Base-by-base conservation (phyloP, 2,888 invertebrate species). In the Epiblema foenella region DNA sequence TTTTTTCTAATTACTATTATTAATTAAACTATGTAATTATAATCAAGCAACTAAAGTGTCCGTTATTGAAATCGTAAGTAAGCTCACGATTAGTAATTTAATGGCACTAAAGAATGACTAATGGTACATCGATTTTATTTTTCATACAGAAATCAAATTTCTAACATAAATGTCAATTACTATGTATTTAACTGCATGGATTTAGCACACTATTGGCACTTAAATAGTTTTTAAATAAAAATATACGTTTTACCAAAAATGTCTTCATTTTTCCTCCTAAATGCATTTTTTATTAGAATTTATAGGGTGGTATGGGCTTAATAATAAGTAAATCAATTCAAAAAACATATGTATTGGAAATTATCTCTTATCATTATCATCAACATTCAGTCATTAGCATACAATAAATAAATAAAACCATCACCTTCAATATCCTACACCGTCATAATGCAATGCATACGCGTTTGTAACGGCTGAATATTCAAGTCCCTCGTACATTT, bases 401-500 rank as follows among this genome's bases (percentile, higher is more conserved):
- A 69, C 46, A 68, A 69, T 69, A 71, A 70, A 73, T 62, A 67
- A 70, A 66, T 79, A 60, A 79, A 78, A 79, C 87, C 85, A 77
- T 81, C 79, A 85, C 87, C 87, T 74, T 72, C 54, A 65, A 67
- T 64, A 66, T 69, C 63, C 73, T 51, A 68, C 65, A 63, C 67
- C 69, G 49, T n/a, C 29, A 18, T 51, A 68, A 59, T 42, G 33
- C 58, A 64, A 66, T 64, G 29, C 63, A 58, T 62, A 65, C 52
- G 51, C 42, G 18, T 24, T 58, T 67, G 51, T 8, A 18, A 52
- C 17, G 17, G 51, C 17, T 54, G 54, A 60, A 68, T 54, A 60
- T 42, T 46, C 37, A 15, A 11, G n/a, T 24, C 60, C 46, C n/a
- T 39, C 39, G 42, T 46, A 57, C 56, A 39, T 54, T 66, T 54